phyloP scores from a whole-genome alignment of 2,888 invertebrate genomes.

The Chouioia cunea region DNA sequence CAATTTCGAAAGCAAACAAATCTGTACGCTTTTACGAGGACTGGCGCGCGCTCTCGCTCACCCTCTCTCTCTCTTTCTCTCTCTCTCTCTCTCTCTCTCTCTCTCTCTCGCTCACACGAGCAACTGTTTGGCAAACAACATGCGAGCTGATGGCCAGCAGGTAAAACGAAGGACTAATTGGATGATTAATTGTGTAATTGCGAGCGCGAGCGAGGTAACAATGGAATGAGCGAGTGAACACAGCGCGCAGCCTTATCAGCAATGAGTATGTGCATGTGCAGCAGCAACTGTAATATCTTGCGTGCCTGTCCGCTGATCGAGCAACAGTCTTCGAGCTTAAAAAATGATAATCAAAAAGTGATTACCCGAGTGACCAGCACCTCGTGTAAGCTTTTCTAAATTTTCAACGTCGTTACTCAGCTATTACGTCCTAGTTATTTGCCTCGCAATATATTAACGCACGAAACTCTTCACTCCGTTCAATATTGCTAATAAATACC shows the following conservation, averaged over 20 bases:
- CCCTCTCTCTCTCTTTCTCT: constrained; percentile 2
- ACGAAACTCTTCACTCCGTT: neutral
- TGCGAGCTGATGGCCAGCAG: constrained; percentile 42
- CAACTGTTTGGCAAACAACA: constrained; percentile 43
- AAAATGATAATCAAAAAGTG: constrained; percentile 43
- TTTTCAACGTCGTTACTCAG: constrained; percentile 29
- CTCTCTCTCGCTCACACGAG: neutral
- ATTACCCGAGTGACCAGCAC: constrained; percentile 19
- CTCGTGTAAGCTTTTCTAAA: neutral
- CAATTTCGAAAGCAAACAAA: constrained; percentile 7
- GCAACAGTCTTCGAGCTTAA: constrained; percentile 18
- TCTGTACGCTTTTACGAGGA: constrained; percentile 44
- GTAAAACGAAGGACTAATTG: constrained; percentile 60
- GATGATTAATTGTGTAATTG: constrained; percentile 64
- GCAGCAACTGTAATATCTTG: constrained; percentile 47
- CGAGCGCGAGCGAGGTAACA: constrained; percentile 49
- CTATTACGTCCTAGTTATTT: neutral
- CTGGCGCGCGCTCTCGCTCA: constrained; percentile 16
- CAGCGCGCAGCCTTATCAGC: neutral
- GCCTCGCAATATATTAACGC: neutral
- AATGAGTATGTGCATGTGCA: too few relatives aligned
- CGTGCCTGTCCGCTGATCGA: constrained; percentile 43
- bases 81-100: constrained; percentile 4
- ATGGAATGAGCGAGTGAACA: constrained; percentile 47
- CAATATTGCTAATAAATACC: too few relatives aligned